phyloP scores from a whole-genome alignment of 2,113 vertebrate species.

The Leucopsar rothschildi region DNA sequence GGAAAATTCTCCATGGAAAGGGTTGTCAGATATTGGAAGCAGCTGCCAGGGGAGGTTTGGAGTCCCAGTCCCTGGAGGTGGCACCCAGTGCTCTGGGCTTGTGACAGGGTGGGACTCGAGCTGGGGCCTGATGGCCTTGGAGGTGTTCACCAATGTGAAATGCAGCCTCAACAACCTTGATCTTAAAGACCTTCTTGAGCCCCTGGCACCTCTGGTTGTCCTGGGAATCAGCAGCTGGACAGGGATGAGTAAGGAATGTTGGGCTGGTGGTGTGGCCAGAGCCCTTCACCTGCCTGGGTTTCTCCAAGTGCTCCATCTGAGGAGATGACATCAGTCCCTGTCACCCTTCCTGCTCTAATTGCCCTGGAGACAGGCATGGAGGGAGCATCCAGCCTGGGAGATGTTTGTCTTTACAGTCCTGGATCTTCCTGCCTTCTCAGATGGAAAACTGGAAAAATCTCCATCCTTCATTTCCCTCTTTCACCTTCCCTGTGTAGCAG shows the following conservation, averaged over 20 bases:
- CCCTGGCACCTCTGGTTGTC: background rate
- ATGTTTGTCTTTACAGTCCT: background rate
- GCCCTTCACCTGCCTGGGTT: background rate
- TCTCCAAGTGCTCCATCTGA: background rate
- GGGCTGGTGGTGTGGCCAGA: background rate
- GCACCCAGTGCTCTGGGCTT: background rate
- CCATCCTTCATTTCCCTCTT: background rate
- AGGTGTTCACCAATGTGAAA: background rate
- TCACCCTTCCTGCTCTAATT: background rate
- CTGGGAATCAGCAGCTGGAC: background rate
- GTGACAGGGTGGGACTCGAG: rapidly evolving
- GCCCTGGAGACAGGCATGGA: background rate
- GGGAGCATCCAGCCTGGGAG: background rate
- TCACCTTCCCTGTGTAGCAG: background rate
- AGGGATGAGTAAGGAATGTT: background rate
- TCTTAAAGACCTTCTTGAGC: background rate
- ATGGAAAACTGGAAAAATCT: background rate
- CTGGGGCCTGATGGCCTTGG: background rate
- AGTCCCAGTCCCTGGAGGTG: background rate
- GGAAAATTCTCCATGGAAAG: background rate
- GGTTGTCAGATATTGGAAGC: background rate
- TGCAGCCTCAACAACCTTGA: background rate
- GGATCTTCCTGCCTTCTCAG: background rate
- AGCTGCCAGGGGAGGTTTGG: background rate
- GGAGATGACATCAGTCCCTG: background rate